Evolutionary conservation across 2,797 vertebrate genomes (phyloP).

Genomic region (Danio kyathit): DNA sequence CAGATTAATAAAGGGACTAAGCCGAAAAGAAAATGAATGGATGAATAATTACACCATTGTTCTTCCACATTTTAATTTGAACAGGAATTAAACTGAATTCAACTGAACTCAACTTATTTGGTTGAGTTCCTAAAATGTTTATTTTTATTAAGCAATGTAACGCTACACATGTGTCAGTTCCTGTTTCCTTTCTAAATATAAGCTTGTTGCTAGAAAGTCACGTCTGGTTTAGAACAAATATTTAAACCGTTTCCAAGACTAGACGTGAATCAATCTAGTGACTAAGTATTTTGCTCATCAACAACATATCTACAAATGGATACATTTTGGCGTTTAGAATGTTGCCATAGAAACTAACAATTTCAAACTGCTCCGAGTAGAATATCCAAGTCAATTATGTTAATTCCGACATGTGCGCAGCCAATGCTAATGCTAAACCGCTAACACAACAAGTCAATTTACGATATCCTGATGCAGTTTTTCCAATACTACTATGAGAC

Average conservation of each 20-base stretch:
- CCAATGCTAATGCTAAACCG: not conserved
- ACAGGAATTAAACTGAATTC: no score
- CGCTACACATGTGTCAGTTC: no score
- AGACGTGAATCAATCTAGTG: conserved; percentile 28
- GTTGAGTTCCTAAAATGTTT: no score
- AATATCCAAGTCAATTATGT: conserved; percentile 7
- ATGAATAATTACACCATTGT: no score
- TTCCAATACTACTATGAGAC: not conserved
- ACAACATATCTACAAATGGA: conserved; percentile 3
- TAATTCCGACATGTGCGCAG: not conserved
- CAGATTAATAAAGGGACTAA: no score
- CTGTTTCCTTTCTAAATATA: not conserved
- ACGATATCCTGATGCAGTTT: not conserved
- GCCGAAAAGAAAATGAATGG: no score
- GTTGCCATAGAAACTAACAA: conserved; percentile 13
- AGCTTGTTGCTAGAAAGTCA: not conserved
- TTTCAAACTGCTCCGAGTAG: not conserved
- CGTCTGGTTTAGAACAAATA: not conserved
- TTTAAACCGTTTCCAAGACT: not conserved
- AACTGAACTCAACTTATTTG: no score
- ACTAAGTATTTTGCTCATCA: conserved; percentile 28
- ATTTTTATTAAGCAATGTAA: no score
- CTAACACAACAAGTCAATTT: not conserved
- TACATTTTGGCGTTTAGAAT: not conserved
- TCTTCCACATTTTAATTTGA: no score